phyloP scores from a whole-genome alignment of 2,888 invertebrate species.

The Cataglyphis livida region DNA sequence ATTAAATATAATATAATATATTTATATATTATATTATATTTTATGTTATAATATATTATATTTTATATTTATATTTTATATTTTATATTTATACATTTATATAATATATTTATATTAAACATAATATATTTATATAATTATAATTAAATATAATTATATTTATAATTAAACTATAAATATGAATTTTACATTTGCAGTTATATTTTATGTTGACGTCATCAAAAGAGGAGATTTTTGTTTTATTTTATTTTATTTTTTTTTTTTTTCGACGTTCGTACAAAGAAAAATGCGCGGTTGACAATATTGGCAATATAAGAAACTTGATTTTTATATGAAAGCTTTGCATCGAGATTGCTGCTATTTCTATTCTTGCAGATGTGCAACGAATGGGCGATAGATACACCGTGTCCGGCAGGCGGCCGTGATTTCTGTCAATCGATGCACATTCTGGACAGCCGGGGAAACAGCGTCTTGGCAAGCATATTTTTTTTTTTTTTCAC shows the following conservation, averaged over 20 bases:
- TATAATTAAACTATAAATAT: too few species aligned
- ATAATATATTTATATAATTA: too few species aligned
- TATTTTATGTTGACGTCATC: background rate
- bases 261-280: background rate
- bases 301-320: slow-evolving; percentile 39
- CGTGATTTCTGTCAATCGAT: slow-evolving; percentile 89
- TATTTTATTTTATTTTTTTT: too few species aligned
- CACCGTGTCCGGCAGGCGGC: slow-evolving; percentile 88
- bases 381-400: slow-evolving; percentile 89
- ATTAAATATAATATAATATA: too few species aligned
- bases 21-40: too few species aligned
- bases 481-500: slow-evolving; percentile 58
- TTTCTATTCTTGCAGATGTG: slow-evolving; percentile 85
- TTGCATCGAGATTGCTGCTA: slow-evolving; percentile 15
- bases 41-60: too few species aligned
- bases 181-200: background rate
- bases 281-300: background rate
- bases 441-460: slow-evolving; percentile 89
- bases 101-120: too few species aligned
- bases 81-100: too few species aligned
- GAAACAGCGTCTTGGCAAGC: slow-evolving; percentile 87
- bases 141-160: too few species aligned
- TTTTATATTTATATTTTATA: too few species aligned
- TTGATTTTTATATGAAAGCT: background rate
- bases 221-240: background rate